Base-by-base conservation (phyloP, 64 coral and sea anemone species). In the Hydrozoanthus tunicans region DNA sequence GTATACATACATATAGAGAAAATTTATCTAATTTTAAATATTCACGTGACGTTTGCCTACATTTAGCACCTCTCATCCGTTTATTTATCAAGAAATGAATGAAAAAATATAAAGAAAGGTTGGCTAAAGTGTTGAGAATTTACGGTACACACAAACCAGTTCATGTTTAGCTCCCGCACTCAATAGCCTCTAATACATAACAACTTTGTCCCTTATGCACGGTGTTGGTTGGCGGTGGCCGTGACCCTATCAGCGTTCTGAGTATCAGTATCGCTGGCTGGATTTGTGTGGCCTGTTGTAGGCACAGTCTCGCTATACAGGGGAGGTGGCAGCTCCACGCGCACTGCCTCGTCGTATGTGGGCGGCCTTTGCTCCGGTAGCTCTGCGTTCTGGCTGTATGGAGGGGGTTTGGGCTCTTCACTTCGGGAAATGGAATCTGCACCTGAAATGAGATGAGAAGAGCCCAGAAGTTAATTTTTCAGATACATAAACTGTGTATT, bases 261-360 rank as follows among this genome's bases (percentile, higher is more conserved):
- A 59, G 84, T 59, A 88, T 70, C 70, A 6, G 54, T 24, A 9
- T 73, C 68, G 13, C 24, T 20, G 11, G 69, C 23, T 15, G 69
- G 2, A 9, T 59, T 56, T 43, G 56, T 55, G 84, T 12, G 54
- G 69, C 69, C 70, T 88, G 84, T 74, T 20, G 15, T 75, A 12
- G 84, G 20, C 56, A 0, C 69, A 27, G 84, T 51, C 68, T 88
- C 84, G 20, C 69, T 61, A 25, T 88, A 88, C 23, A 73, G 68
- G 14, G 84, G 84, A 6, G 84, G 84, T 55, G 84, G 84, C 7
- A 88, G 7, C 56, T 88, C 84, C 14, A 88, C 84, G 56, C 84
- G 55, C 25, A 88, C 55, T 88, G 84, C 84, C 11, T 88, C 70
- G 14, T 88, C 84, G 27, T 88, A 88, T 6, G 84, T 88, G 84